Percentiles rank a stretch among this genome's conserved stretches.
Conservation (phyloP, 2,113 vertebrate species). For the Peromyscus leucopus region DNA sequence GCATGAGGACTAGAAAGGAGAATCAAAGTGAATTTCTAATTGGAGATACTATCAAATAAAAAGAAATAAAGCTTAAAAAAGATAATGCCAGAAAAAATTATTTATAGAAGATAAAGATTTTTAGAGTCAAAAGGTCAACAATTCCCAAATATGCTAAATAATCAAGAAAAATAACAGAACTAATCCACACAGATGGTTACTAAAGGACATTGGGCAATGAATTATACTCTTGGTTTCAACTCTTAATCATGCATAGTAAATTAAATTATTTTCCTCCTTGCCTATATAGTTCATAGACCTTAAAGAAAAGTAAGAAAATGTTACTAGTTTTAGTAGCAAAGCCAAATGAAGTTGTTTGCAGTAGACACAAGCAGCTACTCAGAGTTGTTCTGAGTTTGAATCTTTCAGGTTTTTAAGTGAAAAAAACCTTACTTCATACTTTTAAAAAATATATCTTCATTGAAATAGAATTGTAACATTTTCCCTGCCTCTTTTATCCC, state of each 20-base stretch:
- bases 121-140: constrained; percentile 32
- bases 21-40: not conserved
- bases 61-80: constrained; percentile 27
- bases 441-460: not conserved
- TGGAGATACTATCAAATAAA: not conserved
- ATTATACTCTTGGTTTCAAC: not conserved
- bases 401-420: not conserved
- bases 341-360: not conserved
- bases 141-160: not conserved
- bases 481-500: not conserved
- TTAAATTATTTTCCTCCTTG: not conserved
- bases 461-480: not conserved
- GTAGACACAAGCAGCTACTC: not conserved
- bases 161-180: not conserved
- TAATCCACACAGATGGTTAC: not conserved
- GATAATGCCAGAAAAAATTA: constrained; percentile 3
- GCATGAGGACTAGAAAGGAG: not conserved
- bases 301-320: not conserved
- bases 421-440: not conserved
- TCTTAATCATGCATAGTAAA: constrained; percentile 31
- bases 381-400: not conserved
- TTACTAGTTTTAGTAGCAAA: not conserved
- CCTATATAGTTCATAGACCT: not conserved
- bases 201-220: not conserved
- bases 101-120: not conserved